Percentiles rank a stretch among this genome's conserved stretches.
Evolutionary conservation across 2,888 invertebrate genomes (phyloP).

Genomic region (Stramonita haemastoma): DNA sequence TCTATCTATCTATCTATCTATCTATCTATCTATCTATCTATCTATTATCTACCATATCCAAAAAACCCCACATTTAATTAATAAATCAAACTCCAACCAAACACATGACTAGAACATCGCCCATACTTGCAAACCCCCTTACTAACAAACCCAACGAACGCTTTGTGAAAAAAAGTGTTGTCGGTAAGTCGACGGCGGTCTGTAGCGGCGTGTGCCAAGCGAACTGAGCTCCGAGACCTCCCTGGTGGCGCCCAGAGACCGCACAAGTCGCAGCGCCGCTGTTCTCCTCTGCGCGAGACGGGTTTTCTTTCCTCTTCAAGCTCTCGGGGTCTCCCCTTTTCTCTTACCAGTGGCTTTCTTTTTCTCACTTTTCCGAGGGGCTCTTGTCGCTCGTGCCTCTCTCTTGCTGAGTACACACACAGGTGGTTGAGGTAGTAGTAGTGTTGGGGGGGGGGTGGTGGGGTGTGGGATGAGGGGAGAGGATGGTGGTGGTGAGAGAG

Average conservation of each 20-base stretch:
- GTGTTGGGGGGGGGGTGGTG: neutral
- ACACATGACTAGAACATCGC: no score
- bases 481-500: neutral
- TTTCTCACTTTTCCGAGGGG: neutral
- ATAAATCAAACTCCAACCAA: no score
- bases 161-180: neutral
- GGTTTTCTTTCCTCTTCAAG: constrained; percentile 15
- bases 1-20: no score
- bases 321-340: neutral
- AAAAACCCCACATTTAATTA: no score
- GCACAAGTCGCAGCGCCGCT: constrained; percentile 43
- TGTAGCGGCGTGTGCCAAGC: constrained; percentile 35
- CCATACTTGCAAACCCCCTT: neutral
- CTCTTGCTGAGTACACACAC: constrained; percentile 13
- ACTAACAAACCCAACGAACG: neutral
- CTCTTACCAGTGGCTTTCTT: no score
- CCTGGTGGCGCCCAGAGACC: constrained; percentile 42
- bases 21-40: no score
- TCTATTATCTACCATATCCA: no score
- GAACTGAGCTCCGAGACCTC: constrained; percentile 39
- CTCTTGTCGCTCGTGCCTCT: neutral
- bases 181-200: neutral
- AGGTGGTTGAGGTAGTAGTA: constrained; percentile 23
- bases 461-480: neutral
- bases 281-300: neutral